phyloP scores from a whole-genome alignment of 2,888 invertebrate species.

The Molanna angustata region DNA sequence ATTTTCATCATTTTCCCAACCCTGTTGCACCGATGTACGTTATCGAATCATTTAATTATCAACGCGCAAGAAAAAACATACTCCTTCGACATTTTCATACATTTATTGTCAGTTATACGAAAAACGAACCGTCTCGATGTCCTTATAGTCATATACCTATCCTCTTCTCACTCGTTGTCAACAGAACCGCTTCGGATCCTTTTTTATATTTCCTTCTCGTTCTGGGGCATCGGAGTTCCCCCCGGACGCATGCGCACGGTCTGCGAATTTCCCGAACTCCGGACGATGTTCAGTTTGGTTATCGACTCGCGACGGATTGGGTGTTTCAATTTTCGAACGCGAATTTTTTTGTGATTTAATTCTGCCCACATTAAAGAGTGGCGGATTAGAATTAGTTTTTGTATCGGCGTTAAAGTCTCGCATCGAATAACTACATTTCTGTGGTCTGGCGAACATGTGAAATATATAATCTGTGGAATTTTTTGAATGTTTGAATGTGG shows the following conservation, averaged over 20 bases:
- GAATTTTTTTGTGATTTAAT: neutral
- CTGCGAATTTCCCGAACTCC: neutral
- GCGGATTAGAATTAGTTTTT: no score
- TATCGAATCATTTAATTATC: conserved; percentile 10
- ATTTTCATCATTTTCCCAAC: neutral
- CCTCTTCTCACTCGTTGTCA: conserved; percentile 1
- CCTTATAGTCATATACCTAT: neutral
- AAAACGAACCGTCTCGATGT: neutral
- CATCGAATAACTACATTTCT: no score
- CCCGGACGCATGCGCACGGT: conserved; percentile 14
- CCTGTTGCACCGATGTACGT: no score
- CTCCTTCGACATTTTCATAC: conserved; percentile 9
- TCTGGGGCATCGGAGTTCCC: conserved; percentile 14
- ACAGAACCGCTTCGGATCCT: conserved; percentile 1
- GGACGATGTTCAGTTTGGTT: conserved; percentile 23
- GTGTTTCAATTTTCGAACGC: neutral
- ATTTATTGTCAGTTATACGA: conserved; percentile 6
- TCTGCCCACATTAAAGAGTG: no score
- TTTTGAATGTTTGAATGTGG: no score
- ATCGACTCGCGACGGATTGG: conserved; percentile 27
- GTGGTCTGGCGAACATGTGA: no score
- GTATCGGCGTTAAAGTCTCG: no score
- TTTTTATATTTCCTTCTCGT: conserved; percentile 14
- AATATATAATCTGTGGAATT: no score
- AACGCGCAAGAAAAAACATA: conserved; percentile 5